Evolutionary conservation across 1,140 invertebrate species (phyloP).

Genomic region (Drosophila kurseongensis): DNA sequence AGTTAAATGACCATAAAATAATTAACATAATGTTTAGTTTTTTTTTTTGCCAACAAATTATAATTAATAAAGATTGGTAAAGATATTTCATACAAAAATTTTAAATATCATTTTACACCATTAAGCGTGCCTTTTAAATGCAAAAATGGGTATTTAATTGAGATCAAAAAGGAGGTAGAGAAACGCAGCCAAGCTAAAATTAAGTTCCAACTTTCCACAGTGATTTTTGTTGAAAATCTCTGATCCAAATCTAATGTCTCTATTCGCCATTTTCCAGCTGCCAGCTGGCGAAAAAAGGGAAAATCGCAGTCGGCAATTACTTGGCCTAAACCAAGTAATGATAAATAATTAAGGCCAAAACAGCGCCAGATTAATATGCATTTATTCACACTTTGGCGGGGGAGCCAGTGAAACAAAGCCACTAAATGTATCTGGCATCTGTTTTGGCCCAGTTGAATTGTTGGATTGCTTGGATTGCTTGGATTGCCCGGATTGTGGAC

Average conservation of each 20-base stretch:
- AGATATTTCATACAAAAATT: too few relatives aligned
- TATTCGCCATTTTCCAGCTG: conserved; percentile 2
- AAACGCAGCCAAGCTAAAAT: neutral
- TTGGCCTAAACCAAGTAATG: conserved; percentile 42
- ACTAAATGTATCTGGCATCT: conserved; percentile 36
- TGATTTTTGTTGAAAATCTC: neutral
- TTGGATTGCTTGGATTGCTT: conserved; percentile 11
- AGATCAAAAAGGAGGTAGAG: neutral
- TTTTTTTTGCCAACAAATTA: too few relatives aligned
- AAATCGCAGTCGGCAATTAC: conserved; percentile 33
- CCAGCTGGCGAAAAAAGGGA: conserved; percentile 21
- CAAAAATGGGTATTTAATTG: neutral
- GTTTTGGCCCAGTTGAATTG: conserved; percentile 36
- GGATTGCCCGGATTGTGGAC: conserved; percentile 21
- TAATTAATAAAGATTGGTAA: too few relatives aligned
- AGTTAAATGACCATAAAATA: too few relatives aligned
- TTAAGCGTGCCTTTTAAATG: neutral
- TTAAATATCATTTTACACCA: too few relatives aligned
- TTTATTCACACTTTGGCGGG: conserved; percentile 69
- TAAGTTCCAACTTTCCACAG: conserved; percentile 9
- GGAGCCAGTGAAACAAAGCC: conserved; percentile 15
- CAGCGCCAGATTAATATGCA: conserved; percentile 57
- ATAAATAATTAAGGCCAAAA: conserved; percentile 47
- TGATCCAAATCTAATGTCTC: conserved; percentile 38
- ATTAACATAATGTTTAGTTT: too few relatives aligned